Evolutionary conservation across 2,113 vertebrate species (phyloP).

Genomic region (Eretmochelys imbricata): DNA sequence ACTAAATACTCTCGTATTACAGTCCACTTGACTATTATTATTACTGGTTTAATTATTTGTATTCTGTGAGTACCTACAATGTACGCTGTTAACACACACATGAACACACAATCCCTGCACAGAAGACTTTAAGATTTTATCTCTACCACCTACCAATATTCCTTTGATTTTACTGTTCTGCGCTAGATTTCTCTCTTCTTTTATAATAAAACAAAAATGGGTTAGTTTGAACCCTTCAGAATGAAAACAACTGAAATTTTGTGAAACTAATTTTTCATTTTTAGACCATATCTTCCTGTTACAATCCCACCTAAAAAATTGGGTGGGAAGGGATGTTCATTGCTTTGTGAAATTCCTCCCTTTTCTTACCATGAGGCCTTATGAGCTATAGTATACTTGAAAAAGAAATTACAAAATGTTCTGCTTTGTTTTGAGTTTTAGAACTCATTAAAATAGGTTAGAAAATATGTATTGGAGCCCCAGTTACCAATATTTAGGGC

Average conservation of each 20-base stretch:
- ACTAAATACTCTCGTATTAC: accelerated
- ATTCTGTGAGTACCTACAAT: background rate
- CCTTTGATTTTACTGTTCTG: background rate
- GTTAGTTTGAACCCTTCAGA: background rate
- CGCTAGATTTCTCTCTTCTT: background rate
- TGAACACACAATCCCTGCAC: background rate
- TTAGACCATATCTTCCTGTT: background rate
- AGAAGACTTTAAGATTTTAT: background rate
- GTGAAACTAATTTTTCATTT: background rate
- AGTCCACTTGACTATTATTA: background rate
- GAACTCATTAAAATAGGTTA: background rate
- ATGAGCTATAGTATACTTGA: background rate
- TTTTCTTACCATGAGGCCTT: background rate
- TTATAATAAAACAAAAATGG: background rate
- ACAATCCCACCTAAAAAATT: background rate
- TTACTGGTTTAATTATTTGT: background rate
- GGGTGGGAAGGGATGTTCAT: background rate
- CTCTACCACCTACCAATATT: background rate
- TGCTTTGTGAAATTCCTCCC: background rate
- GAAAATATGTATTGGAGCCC: background rate
- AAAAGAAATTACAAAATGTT: background rate
- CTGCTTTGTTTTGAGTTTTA: background rate
- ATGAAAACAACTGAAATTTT: background rate
- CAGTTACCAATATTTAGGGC: background rate
- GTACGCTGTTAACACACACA: background rate